Percentiles rank a stretch among this genome's conserved stretches.
Conservation (phyloP, 2,113 vertebrate species). For the Dascyllus trimaculatus region DNA sequence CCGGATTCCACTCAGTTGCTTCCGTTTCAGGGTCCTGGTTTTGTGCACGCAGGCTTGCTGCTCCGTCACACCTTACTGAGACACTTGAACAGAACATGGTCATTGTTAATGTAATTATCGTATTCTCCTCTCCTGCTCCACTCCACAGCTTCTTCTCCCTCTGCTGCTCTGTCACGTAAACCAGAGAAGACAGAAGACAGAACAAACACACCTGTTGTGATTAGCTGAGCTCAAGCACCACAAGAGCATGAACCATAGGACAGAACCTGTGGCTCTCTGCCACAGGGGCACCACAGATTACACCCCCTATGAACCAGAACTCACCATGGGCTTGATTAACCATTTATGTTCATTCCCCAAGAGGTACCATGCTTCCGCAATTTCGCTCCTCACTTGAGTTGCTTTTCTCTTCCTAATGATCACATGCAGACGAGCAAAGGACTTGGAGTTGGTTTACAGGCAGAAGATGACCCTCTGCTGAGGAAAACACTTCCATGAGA, state of each 20-base stretch:
- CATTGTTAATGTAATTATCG: slow-evolving; percentile 27
- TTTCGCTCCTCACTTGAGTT: slow-evolving; percentile 45
- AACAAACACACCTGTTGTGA: slow-evolving; percentile 48
- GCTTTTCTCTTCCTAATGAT: slow-evolving; percentile 49
- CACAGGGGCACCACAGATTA: slow-evolving; percentile 25
- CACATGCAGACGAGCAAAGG: slow-evolving; percentile 13
- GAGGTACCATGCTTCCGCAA: slow-evolving; percentile 52
- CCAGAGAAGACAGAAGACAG: slow-evolving; percentile 13
- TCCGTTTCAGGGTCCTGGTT: slow-evolving; percentile 8
- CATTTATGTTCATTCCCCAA: slow-evolving; percentile 56
- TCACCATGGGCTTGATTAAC: slow-evolving; percentile 68
- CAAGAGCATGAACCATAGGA: slow-evolving; percentile 11
- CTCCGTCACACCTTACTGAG: slow-evolving; percentile 1
- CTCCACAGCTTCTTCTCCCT: background rate
- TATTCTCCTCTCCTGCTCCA: slow-evolving; percentile 16
- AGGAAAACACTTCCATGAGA: slow-evolving; percentile 27
- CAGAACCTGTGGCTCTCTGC: slow-evolving; percentile 39
- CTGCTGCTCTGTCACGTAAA: slow-evolving; percentile 15
- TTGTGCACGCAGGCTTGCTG: background rate
- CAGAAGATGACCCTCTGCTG: slow-evolving; percentile 20
- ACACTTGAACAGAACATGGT: slow-evolving; percentile 19
- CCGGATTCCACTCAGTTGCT: slow-evolving; percentile 18
- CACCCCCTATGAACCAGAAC: slow-evolving; percentile 32
- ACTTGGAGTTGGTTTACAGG: slow-evolving; percentile 7
- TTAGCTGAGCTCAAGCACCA: slow-evolving; percentile 31